Evolutionary conservation across 2,113 vertebrate species (phyloP), one percentile per base, ranked within the genome.

Genomic region (Meles meles): DNA sequence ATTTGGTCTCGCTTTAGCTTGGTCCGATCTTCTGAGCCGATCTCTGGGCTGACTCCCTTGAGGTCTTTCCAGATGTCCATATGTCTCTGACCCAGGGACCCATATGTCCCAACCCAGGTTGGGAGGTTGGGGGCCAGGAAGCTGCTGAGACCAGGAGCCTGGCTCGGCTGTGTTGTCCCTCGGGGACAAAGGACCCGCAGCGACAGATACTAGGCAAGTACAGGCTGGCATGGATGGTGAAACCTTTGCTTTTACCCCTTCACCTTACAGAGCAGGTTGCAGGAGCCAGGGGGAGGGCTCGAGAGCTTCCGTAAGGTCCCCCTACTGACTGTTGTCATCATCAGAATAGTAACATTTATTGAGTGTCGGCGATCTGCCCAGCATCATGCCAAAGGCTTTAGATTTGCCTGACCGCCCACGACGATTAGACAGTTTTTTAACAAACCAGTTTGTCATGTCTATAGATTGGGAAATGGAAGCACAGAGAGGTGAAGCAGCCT

Each of bases 221-320:
- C 44, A 31, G 7, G 37, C 77, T 74, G 27, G 20, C 0, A 1
- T 3, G 72, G 7, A 15, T 2, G 6, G 1, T 29, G 15, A 39
- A 29, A 72, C 12, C 23, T 37, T 57, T 44, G 12, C 23, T 57
- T 88, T 27, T 63, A 72, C 37, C 39, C 17, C 6, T 49, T 86
- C 39, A 42, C 55, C 52, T 42, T 72, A 67, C 29, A 55, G 13
- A 89, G 15, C 18, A 27, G 63, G 31, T 49, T 4, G 13, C 23
- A 4, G 34, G 81, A 37, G 47, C 27, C 4, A 9, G 31, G 7
- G 4, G 39, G 47, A 74, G 52, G 12, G 0, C 25, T 25, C 49
- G 63, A 0, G n/a, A 42, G 17, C 0, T 0, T 6, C 0, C 4
- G 63, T 1, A 27, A 65, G 59, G 10, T n/a, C 27, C 18, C n/a